phyloP scores from a whole-genome alignment of 1,140 invertebrate genomes.

The Saccostrea echinata region DNA sequence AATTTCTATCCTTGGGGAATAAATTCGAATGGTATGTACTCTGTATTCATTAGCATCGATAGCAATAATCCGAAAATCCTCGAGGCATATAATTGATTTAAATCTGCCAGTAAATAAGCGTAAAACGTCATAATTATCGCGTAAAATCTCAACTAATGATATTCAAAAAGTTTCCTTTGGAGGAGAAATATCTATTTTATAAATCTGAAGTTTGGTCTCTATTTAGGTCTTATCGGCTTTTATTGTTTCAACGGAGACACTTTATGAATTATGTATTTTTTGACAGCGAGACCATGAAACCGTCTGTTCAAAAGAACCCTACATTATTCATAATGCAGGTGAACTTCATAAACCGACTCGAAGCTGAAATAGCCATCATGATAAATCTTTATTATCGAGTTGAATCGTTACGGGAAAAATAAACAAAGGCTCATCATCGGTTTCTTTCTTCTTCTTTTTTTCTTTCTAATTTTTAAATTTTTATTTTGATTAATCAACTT shows the following conservation, averaged over 20 bases:
- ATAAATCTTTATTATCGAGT: slow-evolving; percentile 14
- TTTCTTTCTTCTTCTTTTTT: neutral
- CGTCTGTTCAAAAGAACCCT: slow-evolving; percentile 24
- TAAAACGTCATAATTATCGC: neutral
- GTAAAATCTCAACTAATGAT: neutral
- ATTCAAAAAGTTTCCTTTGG: neutral
- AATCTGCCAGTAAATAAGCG: neutral
- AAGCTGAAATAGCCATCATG: neutral
- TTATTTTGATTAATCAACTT: slow-evolving; percentile 12
- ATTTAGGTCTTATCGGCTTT: slow-evolving; percentile 23
- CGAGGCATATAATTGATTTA: slow-evolving; percentile 3
- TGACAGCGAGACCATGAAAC: slow-evolving; percentile 5
- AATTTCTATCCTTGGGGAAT: neutral
- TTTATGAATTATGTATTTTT: slow-evolving; percentile 38
- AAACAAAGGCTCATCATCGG: neutral
- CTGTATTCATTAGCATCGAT: neutral
- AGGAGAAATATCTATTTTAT: slow-evolving; percentile 20
- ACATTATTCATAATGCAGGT: slow-evolving; percentile 35
- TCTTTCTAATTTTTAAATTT: neutral
- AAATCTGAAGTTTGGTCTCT: slow-evolving; percentile 20
- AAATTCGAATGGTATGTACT: neutral
- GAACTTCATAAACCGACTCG: neutral
- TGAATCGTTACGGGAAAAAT: slow-evolving; percentile 18
- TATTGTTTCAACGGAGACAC: neutral
- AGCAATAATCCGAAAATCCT: slow-evolving; percentile 6